Conservation (phyloP, 2,888 invertebrate species). For the Melinaea marsaeus region DNA sequence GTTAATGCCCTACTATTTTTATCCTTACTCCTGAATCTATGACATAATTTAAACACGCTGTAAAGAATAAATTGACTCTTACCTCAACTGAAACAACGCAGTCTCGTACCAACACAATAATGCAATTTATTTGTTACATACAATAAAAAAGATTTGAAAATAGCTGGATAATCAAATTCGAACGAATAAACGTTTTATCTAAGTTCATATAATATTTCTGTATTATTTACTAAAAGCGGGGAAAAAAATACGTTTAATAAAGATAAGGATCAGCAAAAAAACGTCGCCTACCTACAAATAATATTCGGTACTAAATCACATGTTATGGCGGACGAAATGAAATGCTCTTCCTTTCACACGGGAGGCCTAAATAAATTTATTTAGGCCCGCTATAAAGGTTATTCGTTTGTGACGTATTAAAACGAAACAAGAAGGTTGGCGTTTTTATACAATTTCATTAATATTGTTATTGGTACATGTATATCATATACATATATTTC, state of each 20-base stretch:
- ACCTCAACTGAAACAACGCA: not conserved
- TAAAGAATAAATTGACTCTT: not conserved
- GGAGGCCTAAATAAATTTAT: slow-evolving; percentile 9
- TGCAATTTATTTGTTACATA: too few relatives aligned
- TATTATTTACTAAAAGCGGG: not conserved
- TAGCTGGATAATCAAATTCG: too few relatives aligned
- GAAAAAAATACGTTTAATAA: not conserved
- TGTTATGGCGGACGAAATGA: slow-evolving; percentile 5
- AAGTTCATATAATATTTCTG: not conserved
- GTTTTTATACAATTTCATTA: not conserved
- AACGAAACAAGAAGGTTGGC: not conserved
- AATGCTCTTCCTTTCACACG: slow-evolving; percentile 3
- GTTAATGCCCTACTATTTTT: not conserved
- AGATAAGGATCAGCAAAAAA: not conserved
- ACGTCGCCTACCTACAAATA: not conserved
- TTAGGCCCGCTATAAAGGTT: slow-evolving; percentile 8
- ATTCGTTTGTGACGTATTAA: not conserved
- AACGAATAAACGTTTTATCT: not conserved
- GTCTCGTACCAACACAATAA: too few relatives aligned
- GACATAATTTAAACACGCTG: not conserved
- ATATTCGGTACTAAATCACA: slow-evolving; percentile 4
- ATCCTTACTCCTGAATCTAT: not conserved
- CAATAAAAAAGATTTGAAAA: too few relatives aligned
- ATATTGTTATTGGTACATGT: not conserved
- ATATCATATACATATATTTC: not conserved